Evolutionary conservation across 2,113 vertebrate species (phyloP), one percentile per base, ranked within the genome.

Genomic region (Scartelaos histophorus): DNA sequence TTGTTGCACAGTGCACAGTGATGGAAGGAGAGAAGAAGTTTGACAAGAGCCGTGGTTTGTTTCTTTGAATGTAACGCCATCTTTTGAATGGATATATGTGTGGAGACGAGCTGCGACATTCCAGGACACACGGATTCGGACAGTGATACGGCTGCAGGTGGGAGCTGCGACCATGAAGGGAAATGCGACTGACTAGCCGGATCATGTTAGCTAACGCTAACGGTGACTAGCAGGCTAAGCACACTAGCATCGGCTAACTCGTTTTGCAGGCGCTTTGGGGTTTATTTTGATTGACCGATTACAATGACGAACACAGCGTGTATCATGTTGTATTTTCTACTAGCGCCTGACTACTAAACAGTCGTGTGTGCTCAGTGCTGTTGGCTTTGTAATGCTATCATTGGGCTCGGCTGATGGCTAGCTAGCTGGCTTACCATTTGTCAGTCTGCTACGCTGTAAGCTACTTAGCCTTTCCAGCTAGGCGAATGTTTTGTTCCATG

Each of bases 1-100:
- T 91, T 87, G 87, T 92, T 92, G 73, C 76, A 72, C 64, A 70
- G 15, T 53, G 85, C 78, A 85, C 79, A 73, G 81, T 49, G 80
- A 91, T 91, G 85, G 85, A 73, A 76, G 84, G 69, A 69, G 70
- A 82, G 57, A 66, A 88, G 73, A 90, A 89, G 82, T 89, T 89
- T 76, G 64, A 29, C 29, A 74, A 70, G 16, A 70, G 67, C 57
- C 75, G 49, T 43, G 74, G 71, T 47, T 67, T 77, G 49, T 25
- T 29, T 17, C 57, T 57, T 73, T 0, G 3, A 70, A 47, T 70
- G 66, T 73, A 73, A 82, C 77, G 57, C 58, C 21, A 56, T 67
- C 2, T n/a, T 35, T 13, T 67, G 25, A 56, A 85, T 85, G 82
- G 84, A 78, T 75, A 60, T 54, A 68, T 38, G 13, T 11, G 13